These are phyloP conservation scores for Megaleporinus macrocephalus DNA, from an alignment of 2,113 vertebrate genomes.

Conservation along the genomic window DNA sequence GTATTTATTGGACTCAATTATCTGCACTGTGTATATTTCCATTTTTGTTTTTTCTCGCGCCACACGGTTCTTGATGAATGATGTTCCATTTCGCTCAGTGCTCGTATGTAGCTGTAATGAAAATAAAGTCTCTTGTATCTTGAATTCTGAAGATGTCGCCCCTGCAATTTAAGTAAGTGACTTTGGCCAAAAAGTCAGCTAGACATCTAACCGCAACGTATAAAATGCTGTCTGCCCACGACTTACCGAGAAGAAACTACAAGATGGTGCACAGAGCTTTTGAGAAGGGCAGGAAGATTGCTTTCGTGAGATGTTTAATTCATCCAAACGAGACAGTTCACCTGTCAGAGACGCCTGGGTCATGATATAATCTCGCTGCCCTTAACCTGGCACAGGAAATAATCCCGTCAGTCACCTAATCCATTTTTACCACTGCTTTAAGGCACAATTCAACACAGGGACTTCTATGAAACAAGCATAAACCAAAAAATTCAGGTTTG, in stretches of 20 bases:
- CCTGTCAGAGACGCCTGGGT: slow-evolving; percentile 41
- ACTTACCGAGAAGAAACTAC: no score
- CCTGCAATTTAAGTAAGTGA: background rate
- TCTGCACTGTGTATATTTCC: no score
- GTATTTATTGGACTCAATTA: no score
- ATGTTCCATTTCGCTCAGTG: no score
- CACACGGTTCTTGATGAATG: no score
- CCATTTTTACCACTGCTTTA: slow-evolving; percentile 25
- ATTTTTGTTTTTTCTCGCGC: no score
- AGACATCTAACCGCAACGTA: background rate
- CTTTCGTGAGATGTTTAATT: slow-evolving; percentile 51
- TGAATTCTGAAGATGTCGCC: no score
- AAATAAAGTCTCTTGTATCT: no score
- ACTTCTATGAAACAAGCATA: slow-evolving; percentile 1
- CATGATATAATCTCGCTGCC: slow-evolving; percentile 41
- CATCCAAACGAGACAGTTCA: slow-evolving; percentile 46
- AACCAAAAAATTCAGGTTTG: background rate
- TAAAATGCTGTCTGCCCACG: background rate
- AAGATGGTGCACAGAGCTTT: background rate
- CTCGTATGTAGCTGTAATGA: no score
- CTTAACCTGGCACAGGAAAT: slow-evolving; percentile 39
- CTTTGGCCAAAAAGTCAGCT: slow-evolving; percentile 3
- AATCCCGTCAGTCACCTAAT: slow-evolving; percentile 39
- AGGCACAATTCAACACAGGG: background rate
- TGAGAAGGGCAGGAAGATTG: slow-evolving; percentile 32